Evolutionary conservation across 1,140 invertebrate species (phyloP).

Genomic region (Argopecten irradians): DNA sequence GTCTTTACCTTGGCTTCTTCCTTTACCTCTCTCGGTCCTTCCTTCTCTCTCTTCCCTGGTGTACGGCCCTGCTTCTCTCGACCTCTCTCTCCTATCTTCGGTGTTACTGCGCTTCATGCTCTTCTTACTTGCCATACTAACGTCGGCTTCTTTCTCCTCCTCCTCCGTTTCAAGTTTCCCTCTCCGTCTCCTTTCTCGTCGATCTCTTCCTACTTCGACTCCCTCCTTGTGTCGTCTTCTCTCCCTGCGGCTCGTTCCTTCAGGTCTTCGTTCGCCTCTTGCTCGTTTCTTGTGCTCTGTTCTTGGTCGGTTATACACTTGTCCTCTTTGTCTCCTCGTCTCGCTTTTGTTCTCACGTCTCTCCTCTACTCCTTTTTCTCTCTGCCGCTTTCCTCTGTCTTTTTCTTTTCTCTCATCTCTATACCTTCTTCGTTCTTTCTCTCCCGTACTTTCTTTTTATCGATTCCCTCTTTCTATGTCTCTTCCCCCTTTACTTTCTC

Average conservation of each 20-base stretch:
- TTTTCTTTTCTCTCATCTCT: background rate
- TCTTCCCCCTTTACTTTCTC: background rate
- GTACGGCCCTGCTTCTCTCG: background rate
- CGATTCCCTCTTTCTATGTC: background rate
- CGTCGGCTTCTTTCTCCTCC: background rate
- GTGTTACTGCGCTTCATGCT: background rate
- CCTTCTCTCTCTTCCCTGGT: no score
- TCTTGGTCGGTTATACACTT: background rate
- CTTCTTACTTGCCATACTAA: background rate
- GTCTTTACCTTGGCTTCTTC: background rate
- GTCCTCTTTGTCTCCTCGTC: background rate
- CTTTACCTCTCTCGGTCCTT: no score
- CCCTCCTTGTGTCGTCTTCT: background rate
- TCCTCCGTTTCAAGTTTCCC: background rate
- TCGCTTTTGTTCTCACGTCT: background rate
- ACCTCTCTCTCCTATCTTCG: background rate
- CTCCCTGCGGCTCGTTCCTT: background rate
- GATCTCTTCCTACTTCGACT: background rate
- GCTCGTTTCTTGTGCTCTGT: background rate
- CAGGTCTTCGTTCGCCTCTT: background rate
- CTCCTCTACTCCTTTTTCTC: no score
- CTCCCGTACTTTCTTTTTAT: no score
- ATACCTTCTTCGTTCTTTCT: background rate
- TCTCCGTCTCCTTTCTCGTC: background rate
- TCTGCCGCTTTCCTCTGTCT: background rate